A percentile compares a stretch with the other conserved stretches of the same genome.
Conservation (phyloP, 2,113 vertebrate species). For the Gorilla gorilla region DNA sequence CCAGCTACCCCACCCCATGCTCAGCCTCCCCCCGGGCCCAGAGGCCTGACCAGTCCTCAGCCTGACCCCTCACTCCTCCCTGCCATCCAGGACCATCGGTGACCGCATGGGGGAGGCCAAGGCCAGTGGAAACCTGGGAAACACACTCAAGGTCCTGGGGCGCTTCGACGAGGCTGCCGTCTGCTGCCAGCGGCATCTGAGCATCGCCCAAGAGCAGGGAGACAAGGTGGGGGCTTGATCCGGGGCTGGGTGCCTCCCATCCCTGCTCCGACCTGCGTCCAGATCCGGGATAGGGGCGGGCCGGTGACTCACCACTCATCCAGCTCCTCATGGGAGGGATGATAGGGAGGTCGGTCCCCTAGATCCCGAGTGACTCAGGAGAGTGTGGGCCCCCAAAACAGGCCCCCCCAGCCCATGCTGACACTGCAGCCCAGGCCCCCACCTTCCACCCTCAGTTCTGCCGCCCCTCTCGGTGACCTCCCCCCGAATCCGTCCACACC, state of each 20-base stretch:
- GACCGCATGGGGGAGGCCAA: slow-evolving; percentile 97
- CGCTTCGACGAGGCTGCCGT: slow-evolving; percentile 95
- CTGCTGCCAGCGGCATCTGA: slow-evolving; percentile 97
- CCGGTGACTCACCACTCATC: neutral
- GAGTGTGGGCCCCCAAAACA: fast-evolving
- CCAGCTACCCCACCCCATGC: fast-evolving
- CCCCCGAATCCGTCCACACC: fast-evolving
- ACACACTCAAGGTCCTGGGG: slow-evolving; percentile 95
- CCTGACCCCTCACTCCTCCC: neutral
- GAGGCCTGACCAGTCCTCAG: fast-evolving
- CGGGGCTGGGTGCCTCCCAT: neutral
- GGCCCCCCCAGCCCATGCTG: fast-evolving
- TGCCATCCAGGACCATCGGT: slow-evolving; percentile 90
- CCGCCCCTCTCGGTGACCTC: neutral
- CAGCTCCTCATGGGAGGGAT: fast-evolving
- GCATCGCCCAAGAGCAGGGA: slow-evolving; percentile 95
- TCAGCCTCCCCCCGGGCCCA: fast-evolving
- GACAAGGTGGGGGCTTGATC: slow-evolving; percentile 90
- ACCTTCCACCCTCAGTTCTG: fast-evolving
- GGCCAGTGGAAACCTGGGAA: slow-evolving; percentile 97
- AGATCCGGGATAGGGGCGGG: fast-evolving
- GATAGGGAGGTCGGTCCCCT: fast-evolving
- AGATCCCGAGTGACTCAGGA: neutral
- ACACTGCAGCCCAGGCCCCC: neutral
- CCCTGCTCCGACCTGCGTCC: neutral